Evolutionary conservation across 1,140 invertebrate species (phyloP).

Genomic region (Acarapis woodi): DNA sequence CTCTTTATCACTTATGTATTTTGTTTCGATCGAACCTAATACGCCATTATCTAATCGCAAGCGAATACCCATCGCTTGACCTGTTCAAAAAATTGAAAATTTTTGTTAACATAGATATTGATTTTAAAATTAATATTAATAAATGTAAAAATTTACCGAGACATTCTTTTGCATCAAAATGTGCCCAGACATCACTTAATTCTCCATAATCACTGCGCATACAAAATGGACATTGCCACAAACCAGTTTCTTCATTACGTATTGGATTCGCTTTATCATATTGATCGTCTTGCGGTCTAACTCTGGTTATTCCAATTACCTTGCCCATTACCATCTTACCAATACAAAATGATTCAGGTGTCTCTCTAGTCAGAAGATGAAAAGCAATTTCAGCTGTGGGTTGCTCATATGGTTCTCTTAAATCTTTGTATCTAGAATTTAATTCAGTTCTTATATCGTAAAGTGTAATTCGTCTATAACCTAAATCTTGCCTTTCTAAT

Average conservation of each 20-base stretch:
- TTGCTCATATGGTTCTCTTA: conserved; percentile 43
- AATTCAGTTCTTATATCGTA: conserved; percentile 92
- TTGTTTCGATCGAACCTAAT: conserved; percentile 74
- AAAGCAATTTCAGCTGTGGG: conserved; percentile 62
- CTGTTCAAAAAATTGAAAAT: no score
- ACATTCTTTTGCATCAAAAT: conserved; percentile 82
- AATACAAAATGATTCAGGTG: conserved; percentile 72
- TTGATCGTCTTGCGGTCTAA: conserved; percentile 68
- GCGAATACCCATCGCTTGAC: conserved; percentile 69
- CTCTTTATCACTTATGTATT: conserved; percentile 75
- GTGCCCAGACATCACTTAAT: conserved; percentile 86
- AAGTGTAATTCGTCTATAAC: conserved; percentile 84
- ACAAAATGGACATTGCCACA: conserved; percentile 95
- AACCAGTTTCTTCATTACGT: conserved; percentile 61
- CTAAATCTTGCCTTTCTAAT: conserved; percentile 59
- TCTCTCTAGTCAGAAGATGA: conserved; percentile 84
- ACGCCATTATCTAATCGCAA: conserved; percentile 74
- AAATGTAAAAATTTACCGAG: no score
- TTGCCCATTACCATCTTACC: conserved; percentile 27
- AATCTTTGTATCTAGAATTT: conserved; percentile 79
- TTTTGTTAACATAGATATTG: no score
- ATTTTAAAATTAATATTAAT: no score
- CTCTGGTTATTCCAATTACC: conserved; percentile 28
- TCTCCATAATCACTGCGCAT: conserved; percentile 79
- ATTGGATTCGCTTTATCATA: conserved; percentile 81